Evolutionary conservation across 2,113 vertebrate genomes (phyloP).

Genomic region (Mastomys natalensis): DNA sequence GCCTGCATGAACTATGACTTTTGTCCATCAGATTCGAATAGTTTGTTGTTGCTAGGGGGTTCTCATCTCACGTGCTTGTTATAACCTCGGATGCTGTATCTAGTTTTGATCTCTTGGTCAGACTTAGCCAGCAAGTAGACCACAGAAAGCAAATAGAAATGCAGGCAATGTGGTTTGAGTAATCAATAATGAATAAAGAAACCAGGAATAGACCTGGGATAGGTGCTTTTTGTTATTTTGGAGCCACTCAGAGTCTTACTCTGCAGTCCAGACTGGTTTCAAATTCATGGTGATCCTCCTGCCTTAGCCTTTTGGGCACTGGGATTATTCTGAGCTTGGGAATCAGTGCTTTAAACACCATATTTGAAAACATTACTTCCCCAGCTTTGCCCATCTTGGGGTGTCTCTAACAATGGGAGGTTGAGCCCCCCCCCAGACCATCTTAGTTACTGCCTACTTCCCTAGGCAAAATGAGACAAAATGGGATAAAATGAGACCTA

Average conservation of each 20-base stretch:
- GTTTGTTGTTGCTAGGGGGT: conserved; percentile 35
- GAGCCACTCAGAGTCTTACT: not conserved
- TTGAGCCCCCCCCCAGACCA: not conserved
- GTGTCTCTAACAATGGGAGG: not conserved
- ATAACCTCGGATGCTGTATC: not conserved
- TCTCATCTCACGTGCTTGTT: not conserved
- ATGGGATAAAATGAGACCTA: not conserved
- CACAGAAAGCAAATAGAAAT: not conserved
- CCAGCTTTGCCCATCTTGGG: not conserved
- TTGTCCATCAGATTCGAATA: conserved; percentile 3
- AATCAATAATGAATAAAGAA: not conserved
- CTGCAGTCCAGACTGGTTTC: not conserved
- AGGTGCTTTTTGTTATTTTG: not conserved
- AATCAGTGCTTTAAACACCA: not conserved
- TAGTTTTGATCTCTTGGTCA: not conserved
- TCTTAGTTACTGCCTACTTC: not conserved
- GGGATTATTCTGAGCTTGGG: not conserved
- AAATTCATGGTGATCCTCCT: not conserved
- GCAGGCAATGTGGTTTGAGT: not conserved
- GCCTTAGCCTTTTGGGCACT: not conserved
- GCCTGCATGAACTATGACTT: conserved; percentile 1
- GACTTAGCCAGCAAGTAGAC: not conserved
- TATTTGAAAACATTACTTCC: not conserved
- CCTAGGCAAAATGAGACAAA: not conserved
- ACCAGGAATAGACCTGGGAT: not conserved